Percentiles rank a stretch among this genome's conserved stretches.
Conservation (phyloP, 2,888 invertebrate species). For the Sinelater perroti region DNA sequence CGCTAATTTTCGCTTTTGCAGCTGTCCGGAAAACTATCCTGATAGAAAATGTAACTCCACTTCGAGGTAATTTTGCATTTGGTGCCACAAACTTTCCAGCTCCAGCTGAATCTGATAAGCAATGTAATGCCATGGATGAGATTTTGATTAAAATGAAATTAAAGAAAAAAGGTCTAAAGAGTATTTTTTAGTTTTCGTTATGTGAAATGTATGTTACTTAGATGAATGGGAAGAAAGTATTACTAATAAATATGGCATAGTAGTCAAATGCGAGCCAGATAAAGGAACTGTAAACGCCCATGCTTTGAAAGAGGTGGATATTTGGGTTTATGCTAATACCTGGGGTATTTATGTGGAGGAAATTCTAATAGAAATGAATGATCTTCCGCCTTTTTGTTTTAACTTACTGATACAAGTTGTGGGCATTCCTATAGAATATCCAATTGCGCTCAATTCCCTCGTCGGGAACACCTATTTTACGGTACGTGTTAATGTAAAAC, state of each 20-base stretch:
- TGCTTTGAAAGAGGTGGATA: conserved; percentile 50
- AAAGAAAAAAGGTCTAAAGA: conserved; percentile 37
- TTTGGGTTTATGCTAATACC: conserved; percentile 60
- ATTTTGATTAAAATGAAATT: conserved; percentile 40
- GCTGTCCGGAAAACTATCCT: conserved; percentile 52
- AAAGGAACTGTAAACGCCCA: conserved; percentile 46
- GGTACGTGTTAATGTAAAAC: conserved; percentile 42
- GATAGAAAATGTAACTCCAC: conserved; percentile 58
- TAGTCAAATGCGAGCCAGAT: conserved; percentile 50
- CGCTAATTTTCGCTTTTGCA: conserved; percentile 4
- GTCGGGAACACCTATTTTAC: conserved; percentile 47
- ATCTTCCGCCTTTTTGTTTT: conserved; percentile 55
- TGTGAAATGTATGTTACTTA: neutral
- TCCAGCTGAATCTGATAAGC: conserved; percentile 25
- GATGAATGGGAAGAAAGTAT: conserved; percentile 51
- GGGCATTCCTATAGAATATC: conserved; percentile 57
- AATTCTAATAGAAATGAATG: conserved; percentile 56
- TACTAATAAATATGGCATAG: conserved; percentile 51
- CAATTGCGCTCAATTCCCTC: conserved; percentile 52
- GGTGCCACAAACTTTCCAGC: conserved; percentile 52
- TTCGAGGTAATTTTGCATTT: conserved; percentile 45
- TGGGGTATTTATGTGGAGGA: conserved; percentile 62
- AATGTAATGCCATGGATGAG: conserved; percentile 32
- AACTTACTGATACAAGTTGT: conserved; percentile 56
- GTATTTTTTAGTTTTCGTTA: neutral